Conservation (phyloP, 2,888 invertebrate genomes). For the Sepioteuthis lessoniana region DNA sequence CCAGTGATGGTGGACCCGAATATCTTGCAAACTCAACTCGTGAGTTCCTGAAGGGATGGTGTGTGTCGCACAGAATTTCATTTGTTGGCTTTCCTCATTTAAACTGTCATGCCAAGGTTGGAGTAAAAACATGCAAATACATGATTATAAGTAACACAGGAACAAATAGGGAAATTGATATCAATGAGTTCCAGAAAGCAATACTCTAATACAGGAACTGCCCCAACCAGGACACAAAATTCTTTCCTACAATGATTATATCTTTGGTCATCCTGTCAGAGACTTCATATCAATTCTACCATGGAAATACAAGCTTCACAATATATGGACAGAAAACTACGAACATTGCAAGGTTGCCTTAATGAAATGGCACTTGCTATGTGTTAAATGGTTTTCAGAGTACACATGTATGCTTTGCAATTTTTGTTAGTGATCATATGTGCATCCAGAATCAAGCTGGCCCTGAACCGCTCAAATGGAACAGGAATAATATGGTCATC, state of each 20-base stretch:
- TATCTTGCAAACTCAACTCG: no score
- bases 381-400: slow-evolving; percentile 52
- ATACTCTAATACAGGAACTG: slow-evolving; percentile 55
- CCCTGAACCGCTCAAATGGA: slow-evolving; percentile 53
- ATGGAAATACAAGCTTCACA: slow-evolving; percentile 53
- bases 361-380: slow-evolving; percentile 51
- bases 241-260: slow-evolving; percentile 53
- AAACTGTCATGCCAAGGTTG: slow-evolving; percentile 56
- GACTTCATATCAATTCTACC: slow-evolving; percentile 54
- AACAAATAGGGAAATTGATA: slow-evolving; percentile 51
- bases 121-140: slow-evolving; percentile 55
- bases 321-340: slow-evolving; percentile 53
- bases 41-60: no score
- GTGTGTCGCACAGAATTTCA: no score
- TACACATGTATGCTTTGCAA: slow-evolving; percentile 52
- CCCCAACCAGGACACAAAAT: slow-evolving; percentile 50
- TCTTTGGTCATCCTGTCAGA: slow-evolving; percentile 55
- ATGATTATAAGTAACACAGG: no score
- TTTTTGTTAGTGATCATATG: slow-evolving; percentile 55
- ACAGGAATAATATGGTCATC: slow-evolving; percentile 52
- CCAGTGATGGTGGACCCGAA: no score
- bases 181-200: slow-evolving; percentile 54
- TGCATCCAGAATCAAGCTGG: slow-evolving; percentile 54
- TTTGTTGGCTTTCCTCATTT: slow-evolving; percentile 53
- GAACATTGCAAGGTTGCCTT: slow-evolving; percentile 52